Conservation (phyloP, 2,113 vertebrate species). For the Herpailurus yagouaroundi region DNA sequence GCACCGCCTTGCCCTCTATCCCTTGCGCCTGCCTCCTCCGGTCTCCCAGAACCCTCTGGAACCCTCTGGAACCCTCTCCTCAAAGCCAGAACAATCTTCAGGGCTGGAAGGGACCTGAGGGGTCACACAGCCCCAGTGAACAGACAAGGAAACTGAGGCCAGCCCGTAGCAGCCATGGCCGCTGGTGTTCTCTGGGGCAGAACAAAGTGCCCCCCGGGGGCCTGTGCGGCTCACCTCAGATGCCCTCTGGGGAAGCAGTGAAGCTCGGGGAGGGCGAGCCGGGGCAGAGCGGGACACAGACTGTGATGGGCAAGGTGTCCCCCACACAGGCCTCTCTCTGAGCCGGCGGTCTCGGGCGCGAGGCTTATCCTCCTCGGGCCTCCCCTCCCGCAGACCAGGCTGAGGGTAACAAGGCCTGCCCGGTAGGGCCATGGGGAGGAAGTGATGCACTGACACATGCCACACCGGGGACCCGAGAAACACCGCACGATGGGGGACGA, state of each 20-base stretch:
- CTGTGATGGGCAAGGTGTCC: not conserved
- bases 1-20: no score
- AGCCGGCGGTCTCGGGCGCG: fast-evolving
- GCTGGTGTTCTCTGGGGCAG: fast-evolving
- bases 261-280: fast-evolving
- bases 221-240: not conserved
- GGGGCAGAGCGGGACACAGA: not conserved
- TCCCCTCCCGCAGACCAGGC: not conserved
- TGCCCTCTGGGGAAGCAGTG: not conserved
- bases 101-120: not conserved
- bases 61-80: not conserved
- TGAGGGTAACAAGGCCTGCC: not conserved
- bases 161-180: fast-evolving
- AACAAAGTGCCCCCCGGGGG: no score
- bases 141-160: not conserved
- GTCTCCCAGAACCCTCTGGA: not conserved
- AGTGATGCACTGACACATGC: fast-evolving
- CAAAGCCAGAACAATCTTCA: not conserved
- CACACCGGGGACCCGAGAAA: not conserved
- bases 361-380: not conserved
- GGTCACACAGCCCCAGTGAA: not conserved
- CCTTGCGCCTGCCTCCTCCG: not conserved
- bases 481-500: no score
- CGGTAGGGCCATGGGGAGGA: not conserved
- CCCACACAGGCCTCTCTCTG: fast-evolving